Conservation (phyloP, 2,797 vertebrate genomes). For the Botia almorhae region DNA sequence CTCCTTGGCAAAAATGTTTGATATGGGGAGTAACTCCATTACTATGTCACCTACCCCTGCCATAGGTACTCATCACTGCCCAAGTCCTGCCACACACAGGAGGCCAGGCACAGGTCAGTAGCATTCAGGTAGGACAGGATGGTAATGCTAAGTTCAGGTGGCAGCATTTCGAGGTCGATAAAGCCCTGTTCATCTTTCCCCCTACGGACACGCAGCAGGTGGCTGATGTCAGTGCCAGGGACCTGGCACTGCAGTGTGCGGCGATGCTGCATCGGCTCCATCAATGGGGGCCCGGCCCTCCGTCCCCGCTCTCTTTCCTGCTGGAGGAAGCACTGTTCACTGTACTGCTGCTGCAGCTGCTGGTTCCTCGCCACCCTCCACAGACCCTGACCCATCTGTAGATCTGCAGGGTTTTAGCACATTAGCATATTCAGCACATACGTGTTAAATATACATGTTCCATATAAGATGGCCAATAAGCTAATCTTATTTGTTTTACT, state of each 20-base stretch:
- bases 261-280: conserved; percentile 54
- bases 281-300: conserved; percentile 74
- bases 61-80: conserved; percentile 96
- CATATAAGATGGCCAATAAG: too few species aligned
- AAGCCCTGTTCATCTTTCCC: conserved; percentile 88
- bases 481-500: too few species aligned
- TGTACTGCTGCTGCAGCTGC: conserved; percentile 90
- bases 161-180: conserved; percentile 95
- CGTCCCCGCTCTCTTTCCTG: conserved; percentile 67
- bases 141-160: conserved; percentile 95
- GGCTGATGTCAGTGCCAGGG: conserved; percentile 89
- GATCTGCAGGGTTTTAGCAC: conserved; percentile 57
- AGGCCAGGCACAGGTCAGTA: conserved; percentile 95
- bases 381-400: conserved; percentile 97
- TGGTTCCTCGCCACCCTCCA: conserved; percentile 98
- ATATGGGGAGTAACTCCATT: neutral
- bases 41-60: conserved; percentile 87
- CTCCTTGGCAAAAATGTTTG: neutral
- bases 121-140: conserved; percentile 98
- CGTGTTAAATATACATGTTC: neutral
- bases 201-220: conserved; percentile 87
- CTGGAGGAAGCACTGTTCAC: conserved; percentile 81
- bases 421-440: neutral
- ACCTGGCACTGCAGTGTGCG: conserved; percentile 72
- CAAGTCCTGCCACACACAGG: conserved; percentile 96